Percentiles rank a stretch among this genome's conserved stretches.
Conservation (phyloP, 2,888 invertebrate genomes). For the Automeris io region DNA sequence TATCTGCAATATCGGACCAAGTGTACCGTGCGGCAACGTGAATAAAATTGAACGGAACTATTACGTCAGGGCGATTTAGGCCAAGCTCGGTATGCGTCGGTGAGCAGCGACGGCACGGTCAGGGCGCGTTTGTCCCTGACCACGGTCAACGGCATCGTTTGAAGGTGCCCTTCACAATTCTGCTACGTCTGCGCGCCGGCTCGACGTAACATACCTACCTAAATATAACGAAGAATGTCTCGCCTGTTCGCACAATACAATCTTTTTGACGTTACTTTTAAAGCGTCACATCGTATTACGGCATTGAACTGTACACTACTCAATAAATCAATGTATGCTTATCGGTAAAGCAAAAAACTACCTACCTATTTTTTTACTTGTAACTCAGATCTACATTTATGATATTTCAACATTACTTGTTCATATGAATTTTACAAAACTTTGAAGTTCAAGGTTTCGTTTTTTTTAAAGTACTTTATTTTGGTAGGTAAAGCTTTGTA, state of each 20-base stretch:
- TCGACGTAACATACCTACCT: background rate
- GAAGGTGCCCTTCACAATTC: constrained; percentile 62
- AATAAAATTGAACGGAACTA: constrained; percentile 11
- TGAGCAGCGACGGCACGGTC: constrained; percentile 42
- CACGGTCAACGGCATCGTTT: constrained; percentile 70
- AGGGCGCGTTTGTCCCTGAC: constrained; percentile 64
- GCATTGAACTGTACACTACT: too few species aligned
- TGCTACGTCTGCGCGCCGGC: constrained; percentile 10
- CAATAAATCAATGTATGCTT: too few species aligned
- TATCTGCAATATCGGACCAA: background rate
- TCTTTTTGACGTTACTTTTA: background rate
- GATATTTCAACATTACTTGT: too few species aligned
- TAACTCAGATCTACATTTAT: too few species aligned
- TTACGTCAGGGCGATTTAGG: constrained; percentile 38
- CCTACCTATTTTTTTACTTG: too few species aligned
- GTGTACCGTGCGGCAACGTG: background rate
- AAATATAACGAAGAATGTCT: background rate
- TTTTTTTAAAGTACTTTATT: too few species aligned
- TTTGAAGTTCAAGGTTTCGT: too few species aligned
- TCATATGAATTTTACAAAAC: too few species aligned
- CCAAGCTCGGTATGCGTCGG: constrained; percentile 29
- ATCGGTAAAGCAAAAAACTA: too few species aligned
- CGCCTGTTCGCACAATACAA: background rate
- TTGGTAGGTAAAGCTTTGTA: too few species aligned
- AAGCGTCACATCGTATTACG: too few species aligned